Evolutionary conservation across 2,113 vertebrate species (phyloP).

Genomic region (Smithornis capensis): DNA sequence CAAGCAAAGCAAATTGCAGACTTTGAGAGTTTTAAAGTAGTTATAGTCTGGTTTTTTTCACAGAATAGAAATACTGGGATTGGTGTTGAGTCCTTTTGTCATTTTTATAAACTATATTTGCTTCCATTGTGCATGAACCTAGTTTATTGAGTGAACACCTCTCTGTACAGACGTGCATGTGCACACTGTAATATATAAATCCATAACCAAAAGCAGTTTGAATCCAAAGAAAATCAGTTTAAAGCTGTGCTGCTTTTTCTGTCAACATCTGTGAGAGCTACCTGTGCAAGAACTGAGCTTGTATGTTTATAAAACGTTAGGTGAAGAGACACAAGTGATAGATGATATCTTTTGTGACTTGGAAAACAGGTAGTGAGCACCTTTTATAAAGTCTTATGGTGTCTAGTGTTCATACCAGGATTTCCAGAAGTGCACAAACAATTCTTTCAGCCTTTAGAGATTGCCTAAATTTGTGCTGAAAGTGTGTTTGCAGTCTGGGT

Average conservation of each 20-base stretch:
- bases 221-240: not conserved
- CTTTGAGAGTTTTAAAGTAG: not conserved
- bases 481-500: not conserved
- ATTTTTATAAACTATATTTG: not conserved
- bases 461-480: not conserved
- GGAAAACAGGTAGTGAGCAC: not conserved
- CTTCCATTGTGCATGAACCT: not conserved
- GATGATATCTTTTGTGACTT: not conserved
- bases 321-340: not conserved
- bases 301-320: not conserved
- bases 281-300: not conserved
- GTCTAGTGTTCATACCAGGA: not conserved
- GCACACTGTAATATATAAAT: not conserved
- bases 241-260: not conserved
- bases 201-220: not conserved
- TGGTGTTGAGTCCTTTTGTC: not conserved
- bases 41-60: not conserved
- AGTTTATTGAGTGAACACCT: not conserved
- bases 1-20: not conserved
- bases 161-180: accelerated
- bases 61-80: not conserved
- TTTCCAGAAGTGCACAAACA: not conserved
- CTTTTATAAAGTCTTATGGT: not conserved
- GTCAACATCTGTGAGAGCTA: not conserved
- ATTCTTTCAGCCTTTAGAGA: not conserved